Evolutionary conservation across 2,797 vertebrate genomes (phyloP), one percentile per base, ranked within the genome.

Genomic region (Spinibarbus caldwelli): DNA sequence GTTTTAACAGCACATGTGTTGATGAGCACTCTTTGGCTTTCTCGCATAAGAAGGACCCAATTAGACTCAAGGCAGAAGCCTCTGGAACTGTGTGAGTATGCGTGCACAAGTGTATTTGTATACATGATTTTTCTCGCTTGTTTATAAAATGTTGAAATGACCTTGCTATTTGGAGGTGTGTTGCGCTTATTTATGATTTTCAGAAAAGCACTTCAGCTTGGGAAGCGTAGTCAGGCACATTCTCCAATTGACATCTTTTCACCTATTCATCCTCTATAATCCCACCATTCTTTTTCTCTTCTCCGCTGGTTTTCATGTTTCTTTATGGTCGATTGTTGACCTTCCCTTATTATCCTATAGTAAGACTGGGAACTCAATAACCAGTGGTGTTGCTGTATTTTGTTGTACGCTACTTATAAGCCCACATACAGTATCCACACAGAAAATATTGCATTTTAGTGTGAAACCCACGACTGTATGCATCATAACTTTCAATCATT

Each of bases 11-110:
- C 75, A 64, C 83, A 62, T 68, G 77, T 84, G 78, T 85, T 86
- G 88, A 88, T 87, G 59, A 87, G 83, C 71, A 67, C 77, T 86
- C 72, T 77, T 86, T 83, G 78, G 49, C 78, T 83, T 78, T 59
- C 21, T 66, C 81, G 43, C 85, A 79, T 80, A 86, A 70, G 83
- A 64, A 86, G 54, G 29, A 49, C 72, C 86, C 77, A 80, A 82
- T 87, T 84, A 86, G 19, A 66, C 47, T 78, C 5, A 70, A 86
- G 85, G 38, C 72, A 59, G 49, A 81, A 72, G 78, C 29, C 26
- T 72, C 3, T 79, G 68, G 17, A 38, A 41, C 43, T 72, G 76
- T 83, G 82, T 38, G 64, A 84, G 36, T 78, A 34, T n/a, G 64
- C 68, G 9, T 78, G 11, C 45, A 43, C 11, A 2, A 38, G 66